phyloP scores from a whole-genome alignment of 2,888 invertebrate species.

The Allacma fusca region DNA sequence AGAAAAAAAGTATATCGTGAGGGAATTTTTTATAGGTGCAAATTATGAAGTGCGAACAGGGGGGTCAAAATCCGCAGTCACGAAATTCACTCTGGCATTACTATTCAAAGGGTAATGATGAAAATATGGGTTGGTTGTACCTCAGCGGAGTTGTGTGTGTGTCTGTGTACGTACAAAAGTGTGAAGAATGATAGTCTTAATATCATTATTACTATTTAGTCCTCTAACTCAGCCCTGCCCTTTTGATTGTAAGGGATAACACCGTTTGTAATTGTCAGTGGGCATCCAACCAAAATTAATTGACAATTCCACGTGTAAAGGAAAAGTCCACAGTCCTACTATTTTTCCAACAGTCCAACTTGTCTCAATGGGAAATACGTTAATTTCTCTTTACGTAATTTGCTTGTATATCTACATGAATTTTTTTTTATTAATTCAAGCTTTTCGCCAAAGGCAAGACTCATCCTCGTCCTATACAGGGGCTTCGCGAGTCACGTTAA shows the following conservation, averaged over 20 bases:
- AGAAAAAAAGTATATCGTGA: background rate
- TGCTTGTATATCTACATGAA: too few relatives aligned
- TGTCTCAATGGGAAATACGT: too few relatives aligned
- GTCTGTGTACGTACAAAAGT: background rate
- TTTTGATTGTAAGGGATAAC: background rate
- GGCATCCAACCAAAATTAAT: too few relatives aligned
- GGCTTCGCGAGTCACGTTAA: too few relatives aligned
- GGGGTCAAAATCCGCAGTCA: background rate
- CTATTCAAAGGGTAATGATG: background rate
- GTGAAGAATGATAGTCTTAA: background rate
- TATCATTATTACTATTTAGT: constrained; percentile 5
- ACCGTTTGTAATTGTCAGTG: too few relatives aligned
- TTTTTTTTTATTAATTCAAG: too few relatives aligned
- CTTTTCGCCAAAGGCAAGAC: too few relatives aligned
- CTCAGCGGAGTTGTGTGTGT: background rate
- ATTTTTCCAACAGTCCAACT: too few relatives aligned
- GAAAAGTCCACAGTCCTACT: too few relatives aligned
- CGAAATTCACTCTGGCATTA: background rate
- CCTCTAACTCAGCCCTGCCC: background rate
- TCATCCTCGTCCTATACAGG: too few relatives aligned
- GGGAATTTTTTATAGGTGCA: constrained; percentile 8
- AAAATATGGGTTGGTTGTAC: background rate
- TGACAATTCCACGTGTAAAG: too few relatives aligned
- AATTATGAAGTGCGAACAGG: background rate
- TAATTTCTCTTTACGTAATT: too few relatives aligned